Conservation (phyloP, 2,113 vertebrate species). For the Mus spicilegus region DNA sequence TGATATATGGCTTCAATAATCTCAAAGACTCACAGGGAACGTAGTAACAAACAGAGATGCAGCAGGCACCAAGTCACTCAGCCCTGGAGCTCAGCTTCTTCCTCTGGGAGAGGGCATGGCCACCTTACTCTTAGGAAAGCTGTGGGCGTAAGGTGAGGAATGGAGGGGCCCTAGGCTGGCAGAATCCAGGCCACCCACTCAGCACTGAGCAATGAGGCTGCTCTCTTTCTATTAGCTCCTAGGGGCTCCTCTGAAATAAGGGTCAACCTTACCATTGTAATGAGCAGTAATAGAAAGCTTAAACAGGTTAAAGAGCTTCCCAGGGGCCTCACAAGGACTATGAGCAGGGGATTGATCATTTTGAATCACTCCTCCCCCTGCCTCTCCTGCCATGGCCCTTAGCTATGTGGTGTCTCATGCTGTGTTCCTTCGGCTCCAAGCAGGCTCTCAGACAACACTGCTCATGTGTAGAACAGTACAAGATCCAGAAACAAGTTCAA, state of each 20-base stretch:
- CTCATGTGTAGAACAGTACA: no score
- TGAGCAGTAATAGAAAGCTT: background rate
- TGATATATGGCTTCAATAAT: background rate
- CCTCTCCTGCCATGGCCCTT: background rate
- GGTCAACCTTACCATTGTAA: background rate
- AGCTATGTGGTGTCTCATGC: accelerated
- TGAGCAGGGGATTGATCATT: background rate
- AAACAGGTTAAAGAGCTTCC: no score
- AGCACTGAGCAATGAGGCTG: no score
- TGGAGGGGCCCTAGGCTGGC: accelerated
- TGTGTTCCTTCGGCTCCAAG: background rate
- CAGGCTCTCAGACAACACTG: background rate
- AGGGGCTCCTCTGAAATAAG: background rate
- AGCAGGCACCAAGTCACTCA: background rate
- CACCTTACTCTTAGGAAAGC: background rate
- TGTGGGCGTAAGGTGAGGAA: background rate
- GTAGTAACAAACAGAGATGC: background rate
- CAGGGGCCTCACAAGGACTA: background rate
- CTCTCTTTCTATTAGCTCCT: background rate
- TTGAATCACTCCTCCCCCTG: background rate
- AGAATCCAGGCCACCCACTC: background rate
- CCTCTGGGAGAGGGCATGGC: background rate
- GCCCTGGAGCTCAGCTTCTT: background rate
- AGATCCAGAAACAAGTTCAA: background rate
- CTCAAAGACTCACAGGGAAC: background rate